Base-by-base conservation (phyloP, 2,888 invertebrate genomes). In the Brachyptera risi region DNA sequence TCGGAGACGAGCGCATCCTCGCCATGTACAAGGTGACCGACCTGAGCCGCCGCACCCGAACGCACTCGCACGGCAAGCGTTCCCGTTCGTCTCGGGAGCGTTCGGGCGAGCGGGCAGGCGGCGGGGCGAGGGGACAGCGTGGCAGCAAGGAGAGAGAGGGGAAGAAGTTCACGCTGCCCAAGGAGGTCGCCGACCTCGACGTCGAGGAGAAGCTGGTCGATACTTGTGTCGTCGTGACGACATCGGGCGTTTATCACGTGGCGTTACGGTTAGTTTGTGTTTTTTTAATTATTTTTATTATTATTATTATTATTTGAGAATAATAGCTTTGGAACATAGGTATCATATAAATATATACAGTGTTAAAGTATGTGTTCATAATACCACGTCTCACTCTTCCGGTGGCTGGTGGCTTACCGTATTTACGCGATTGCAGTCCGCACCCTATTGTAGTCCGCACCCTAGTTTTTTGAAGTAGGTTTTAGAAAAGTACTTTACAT, bases 141-240 rank as follows among this genome's bases (percentile, higher is more conserved):
- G 27, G 37, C 11, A 19, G 56, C 9, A 42, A 50, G 17, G 35
- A 56, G 15, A 60, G 23, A 37, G 26, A 50, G n/a, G 31, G 31
- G 11, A 3, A 31, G 61, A 37, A 57, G 31, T 75, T 73, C 68
- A 70, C 70, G n/a, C 70, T 79, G 67, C 76, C 78, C 42, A 76
- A 75, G 67, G 73, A 69, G 62, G 71, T 79, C 54, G 74, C 76
- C 60, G 80, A 81, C 68, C 69, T 79, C 59, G 73, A 75, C 65
- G 70, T 79, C 63, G 74, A 77, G 61, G 73, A 75, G 68, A 76
- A 78, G 62, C 72, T 73, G 66, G 73, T 80, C 56, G 82, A 82
- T 71, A 78, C 79, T 42, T 85, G 85, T 72, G 73, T 85, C 59
- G 72, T 85, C 65, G 78, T 86, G 47, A 85, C 85, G 17, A 80